phyloP scores from a whole-genome alignment of 2,888 invertebrate genomes.

The Megamerina dolium region DNA sequence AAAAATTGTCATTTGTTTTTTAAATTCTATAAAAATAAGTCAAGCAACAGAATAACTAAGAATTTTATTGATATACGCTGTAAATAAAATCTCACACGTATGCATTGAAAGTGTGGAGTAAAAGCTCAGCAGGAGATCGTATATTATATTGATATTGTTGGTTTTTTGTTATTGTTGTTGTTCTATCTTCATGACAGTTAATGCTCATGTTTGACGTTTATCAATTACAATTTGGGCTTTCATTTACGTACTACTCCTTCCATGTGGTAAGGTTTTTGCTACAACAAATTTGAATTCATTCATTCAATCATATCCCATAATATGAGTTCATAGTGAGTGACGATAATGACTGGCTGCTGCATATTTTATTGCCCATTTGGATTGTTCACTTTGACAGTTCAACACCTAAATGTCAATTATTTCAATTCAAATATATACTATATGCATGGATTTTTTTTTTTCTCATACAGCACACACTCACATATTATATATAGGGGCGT shows the following conservation, averaged over 20 bases:
- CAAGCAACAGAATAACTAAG: too few species aligned
- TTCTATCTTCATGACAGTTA: too few species aligned
- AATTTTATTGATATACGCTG: slow-evolving; percentile 12
- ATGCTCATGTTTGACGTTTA: slow-evolving; percentile 27
- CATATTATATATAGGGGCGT: not conserved
- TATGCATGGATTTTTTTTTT: too few species aligned
- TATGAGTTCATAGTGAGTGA: too few species aligned
- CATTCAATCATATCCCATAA: too few species aligned
- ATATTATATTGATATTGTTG: not conserved
- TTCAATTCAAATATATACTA: too few species aligned
- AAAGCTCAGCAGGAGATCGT: not conserved
- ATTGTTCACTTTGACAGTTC: slow-evolving; percentile 23
- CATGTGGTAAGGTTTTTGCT: too few species aligned
- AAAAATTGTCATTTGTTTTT: too few species aligned
- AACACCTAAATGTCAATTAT: slow-evolving; percentile 22
- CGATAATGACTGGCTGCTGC: slow-evolving; percentile 4
- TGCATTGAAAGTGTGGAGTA: not conserved
- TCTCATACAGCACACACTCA: not conserved
- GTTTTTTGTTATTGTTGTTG: too few species aligned
- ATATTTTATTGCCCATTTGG: slow-evolving; percentile 22
- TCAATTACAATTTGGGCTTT: slow-evolving; percentile 14
- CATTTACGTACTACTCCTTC: too few species aligned
- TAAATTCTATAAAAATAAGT: too few species aligned
- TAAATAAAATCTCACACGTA: slow-evolving; percentile 9
- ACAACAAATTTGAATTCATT: too few species aligned